Evolutionary conservation across 2,888 invertebrate species (phyloP).

Genomic region (Sipha maydis): DNA sequence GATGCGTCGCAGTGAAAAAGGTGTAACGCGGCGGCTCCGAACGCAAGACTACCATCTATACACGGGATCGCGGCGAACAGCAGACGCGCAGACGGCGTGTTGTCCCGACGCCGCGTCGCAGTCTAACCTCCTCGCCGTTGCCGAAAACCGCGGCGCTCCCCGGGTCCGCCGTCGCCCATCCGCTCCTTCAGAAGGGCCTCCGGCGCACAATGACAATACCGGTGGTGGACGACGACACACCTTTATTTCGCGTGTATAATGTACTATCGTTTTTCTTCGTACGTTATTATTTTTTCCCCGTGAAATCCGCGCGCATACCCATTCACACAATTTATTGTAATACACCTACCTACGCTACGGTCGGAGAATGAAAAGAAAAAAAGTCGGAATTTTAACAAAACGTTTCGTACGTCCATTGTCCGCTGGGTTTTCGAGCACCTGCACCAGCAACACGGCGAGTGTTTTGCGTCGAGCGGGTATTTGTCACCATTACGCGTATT

Average conservation of each 20-base stretch:
- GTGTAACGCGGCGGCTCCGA: neutral
- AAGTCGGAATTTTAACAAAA: slow-evolving; percentile 7
- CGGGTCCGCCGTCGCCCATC: neutral
- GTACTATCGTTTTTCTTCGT: neutral
- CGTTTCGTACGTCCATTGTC: neutral
- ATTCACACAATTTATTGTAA: neutral
- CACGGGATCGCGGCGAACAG: neutral
- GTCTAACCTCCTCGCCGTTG: neutral
- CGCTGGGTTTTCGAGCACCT: slow-evolving; percentile 10
- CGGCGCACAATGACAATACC: neutral
- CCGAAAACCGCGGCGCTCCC: neutral
- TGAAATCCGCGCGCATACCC: neutral
- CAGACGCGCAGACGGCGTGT: slow-evolving; percentile 2
- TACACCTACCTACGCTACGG: neutral
- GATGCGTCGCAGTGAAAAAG: neutral
- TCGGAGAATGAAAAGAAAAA: neutral
- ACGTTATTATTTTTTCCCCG: neutral
- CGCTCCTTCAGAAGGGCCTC: neutral
- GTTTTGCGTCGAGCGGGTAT: neutral
- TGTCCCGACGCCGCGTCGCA: neutral
- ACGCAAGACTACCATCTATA: neutral
- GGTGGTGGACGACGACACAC: neutral
- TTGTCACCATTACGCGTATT: neutral
- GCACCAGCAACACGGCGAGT: neutral
- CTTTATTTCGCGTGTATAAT: neutral